Base-by-base conservation (phyloP, 2,888 invertebrate species). In the Ennomos quercinarius region DNA sequence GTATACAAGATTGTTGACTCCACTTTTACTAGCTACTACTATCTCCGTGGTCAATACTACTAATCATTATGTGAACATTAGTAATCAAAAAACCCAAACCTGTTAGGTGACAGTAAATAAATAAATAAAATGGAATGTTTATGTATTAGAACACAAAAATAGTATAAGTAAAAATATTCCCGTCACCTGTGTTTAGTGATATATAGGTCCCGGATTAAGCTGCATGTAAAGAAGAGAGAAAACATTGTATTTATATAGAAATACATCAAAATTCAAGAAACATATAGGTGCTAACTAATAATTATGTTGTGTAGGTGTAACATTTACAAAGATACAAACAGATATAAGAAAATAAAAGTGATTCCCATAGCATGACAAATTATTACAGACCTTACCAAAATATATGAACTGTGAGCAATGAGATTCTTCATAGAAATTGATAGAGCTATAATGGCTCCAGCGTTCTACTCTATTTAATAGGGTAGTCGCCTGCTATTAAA, bases 191-290 rank as follows among this genome's bases (percentile, higher is more conserved):
- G 48, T 89, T 91, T 92, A 93, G 87, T 92, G 93, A 91, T 92
- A 93, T 78, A 93, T 90, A 90, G 91, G 86, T 91, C 93, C 93
- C 91, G 91, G 89, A 87, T 92, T 93, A 93, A 90, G 93, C 93
- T 93, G 93, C 93, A 77, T 93, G 93, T 91, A 93, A 93, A 93
- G 89, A 91, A 91, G 89, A 92, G 84, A 91, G 84, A 89, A 85
- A 85, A 84, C 80, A 78, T 81, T 65, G 64, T 81, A 80, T 89
- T 87, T 88, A 87, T 81, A 89, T 71, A 87, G 71, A 80, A 71
- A 80, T 42, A 68, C 69, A 77, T 77, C 69, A 76, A 67, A 64
- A 67, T 57, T 70, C 59, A 59, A 59, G 46, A 11, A 50, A 67
- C 60, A 58, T 46, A 59, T 57, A 57, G 72, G 75, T 76, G 71